Evolutionary conservation across 2,113 vertebrate genomes (phyloP).

Genomic region (Brachyhypopomus gauderio): DNA sequence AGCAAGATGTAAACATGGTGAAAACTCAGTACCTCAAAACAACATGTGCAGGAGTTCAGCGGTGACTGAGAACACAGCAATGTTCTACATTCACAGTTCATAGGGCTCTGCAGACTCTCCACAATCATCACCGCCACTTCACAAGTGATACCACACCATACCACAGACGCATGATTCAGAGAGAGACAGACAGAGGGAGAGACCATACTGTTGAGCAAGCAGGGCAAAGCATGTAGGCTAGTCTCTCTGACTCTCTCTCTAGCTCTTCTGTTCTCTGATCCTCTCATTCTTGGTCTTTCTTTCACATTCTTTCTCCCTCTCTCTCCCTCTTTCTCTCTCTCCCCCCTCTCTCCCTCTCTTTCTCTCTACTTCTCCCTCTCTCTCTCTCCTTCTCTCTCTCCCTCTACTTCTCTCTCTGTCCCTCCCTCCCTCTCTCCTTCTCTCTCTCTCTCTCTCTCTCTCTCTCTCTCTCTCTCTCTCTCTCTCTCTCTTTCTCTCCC

Average conservation of each 20-base stretch:
- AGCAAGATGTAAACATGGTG: no score
- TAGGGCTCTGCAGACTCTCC: background rate
- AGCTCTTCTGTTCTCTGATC: background rate
- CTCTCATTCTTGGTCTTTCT: background rate
- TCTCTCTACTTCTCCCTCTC: background rate
- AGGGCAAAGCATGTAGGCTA: background rate
- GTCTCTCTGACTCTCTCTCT: slow-evolving; percentile 9
- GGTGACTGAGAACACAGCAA: background rate
- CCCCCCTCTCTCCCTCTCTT: no score
- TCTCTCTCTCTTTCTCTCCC: slow-evolving; percentile 61
- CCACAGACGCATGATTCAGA: background rate
- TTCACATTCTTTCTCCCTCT: no score
- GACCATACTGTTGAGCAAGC: slow-evolving; percentile 34
- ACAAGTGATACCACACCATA: background rate
- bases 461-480: no score
- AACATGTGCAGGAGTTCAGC: no score
- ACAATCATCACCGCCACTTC: background rate
- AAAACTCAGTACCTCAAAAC: no score
- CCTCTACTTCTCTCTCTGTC: background rate
- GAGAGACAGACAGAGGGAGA: background rate
- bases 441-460: no score
- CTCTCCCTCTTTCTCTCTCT: background rate
- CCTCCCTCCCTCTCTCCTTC: background rate
- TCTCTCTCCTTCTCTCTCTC: background rate
- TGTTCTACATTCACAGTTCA: background rate